Conservation (phyloP, 2,113 vertebrate genomes). For the Verasper variegatus region DNA sequence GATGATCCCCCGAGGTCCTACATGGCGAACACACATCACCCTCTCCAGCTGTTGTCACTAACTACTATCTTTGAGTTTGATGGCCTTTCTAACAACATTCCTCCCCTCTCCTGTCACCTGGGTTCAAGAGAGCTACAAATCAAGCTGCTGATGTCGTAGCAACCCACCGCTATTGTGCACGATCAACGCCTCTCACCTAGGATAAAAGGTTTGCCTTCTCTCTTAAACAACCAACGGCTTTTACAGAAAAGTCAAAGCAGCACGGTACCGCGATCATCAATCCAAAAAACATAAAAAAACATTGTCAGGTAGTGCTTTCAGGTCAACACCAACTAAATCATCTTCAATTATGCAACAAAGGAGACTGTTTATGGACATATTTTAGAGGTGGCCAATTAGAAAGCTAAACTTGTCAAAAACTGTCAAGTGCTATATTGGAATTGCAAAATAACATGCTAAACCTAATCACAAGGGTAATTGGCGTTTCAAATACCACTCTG, state of each 20-base stretch:
- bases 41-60: slow-evolving; percentile 76
- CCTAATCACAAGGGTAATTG: slow-evolving; percentile 28
- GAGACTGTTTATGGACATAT: slow-evolving; percentile 1
- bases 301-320: slow-evolving; percentile 16
- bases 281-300: slow-evolving; percentile 21
- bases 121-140: slow-evolving; percentile 76
- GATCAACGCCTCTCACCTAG: neutral
- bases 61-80: slow-evolving; percentile 76
- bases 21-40: slow-evolving; percentile 60
- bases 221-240: slow-evolving; percentile 49
- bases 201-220: slow-evolving; percentile 60
- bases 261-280: slow-evolving; percentile 30
- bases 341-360: slow-evolving; percentile 18
- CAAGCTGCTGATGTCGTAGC: slow-evolving; percentile 69
- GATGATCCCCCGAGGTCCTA: slow-evolving; percentile 71
- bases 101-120: slow-evolving; percentile 75
- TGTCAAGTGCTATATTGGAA: neutral
- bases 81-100: slow-evolving; percentile 75
- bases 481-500: slow-evolving; percentile 39
- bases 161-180: slow-evolving; percentile 34
- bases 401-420: slow-evolving; percentile 7
- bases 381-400: neutral
- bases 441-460: slow-evolving; percentile 9
- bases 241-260: slow-evolving; percentile 44
- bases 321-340: slow-evolving; percentile 11